A percentile compares a stretch with the other conserved stretches of the same genome.
phyloP scores from a whole-genome alignment of 30 jellyfish, hydroid and myxozoan species.

The Turritopsis rubra region DNA sequence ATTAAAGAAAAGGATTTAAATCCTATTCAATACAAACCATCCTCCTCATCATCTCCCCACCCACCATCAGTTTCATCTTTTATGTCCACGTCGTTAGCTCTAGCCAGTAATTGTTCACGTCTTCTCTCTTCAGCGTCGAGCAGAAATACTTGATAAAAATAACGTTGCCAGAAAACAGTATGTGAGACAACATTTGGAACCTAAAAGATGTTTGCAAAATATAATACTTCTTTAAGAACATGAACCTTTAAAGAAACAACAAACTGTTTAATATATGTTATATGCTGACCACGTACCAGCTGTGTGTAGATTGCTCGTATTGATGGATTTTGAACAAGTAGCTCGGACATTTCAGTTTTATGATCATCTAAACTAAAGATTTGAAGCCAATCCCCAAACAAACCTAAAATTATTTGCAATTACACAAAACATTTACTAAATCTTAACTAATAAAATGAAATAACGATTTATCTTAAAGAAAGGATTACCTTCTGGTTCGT shows the following conservation, averaged over 20 bases:
- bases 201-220: constrained; percentile 31
- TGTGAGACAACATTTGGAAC: constrained; percentile 84
- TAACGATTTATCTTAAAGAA: neutral
- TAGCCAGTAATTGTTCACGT: constrained; percentile 65
- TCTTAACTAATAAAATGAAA: neutral
- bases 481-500: constrained; percentile 75
- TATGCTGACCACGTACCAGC: constrained; percentile 47
- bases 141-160: constrained; percentile 49
- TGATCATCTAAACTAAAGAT: constrained; percentile 57
- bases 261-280: no score
- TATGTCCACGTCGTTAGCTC: constrained; percentile 45
- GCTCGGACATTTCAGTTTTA: constrained; percentile 67
- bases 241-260: no score
- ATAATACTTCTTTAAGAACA: no score
- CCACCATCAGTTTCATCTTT: constrained; percentile 29
- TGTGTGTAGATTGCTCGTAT: constrained; percentile 63
- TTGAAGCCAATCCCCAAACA: constrained; percentile 47
- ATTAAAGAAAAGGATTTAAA: neutral
- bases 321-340: constrained; percentile 50
- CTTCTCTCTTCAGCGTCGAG: constrained; percentile 61
- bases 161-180: constrained; percentile 69
- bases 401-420: constrained; percentile 4
- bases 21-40: constrained; percentile 52
- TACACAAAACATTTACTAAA: neutral
- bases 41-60: constrained; percentile 46